Base-by-base conservation (phyloP, 2,888 invertebrate species). In the Ophion slaviceki region DNA sequence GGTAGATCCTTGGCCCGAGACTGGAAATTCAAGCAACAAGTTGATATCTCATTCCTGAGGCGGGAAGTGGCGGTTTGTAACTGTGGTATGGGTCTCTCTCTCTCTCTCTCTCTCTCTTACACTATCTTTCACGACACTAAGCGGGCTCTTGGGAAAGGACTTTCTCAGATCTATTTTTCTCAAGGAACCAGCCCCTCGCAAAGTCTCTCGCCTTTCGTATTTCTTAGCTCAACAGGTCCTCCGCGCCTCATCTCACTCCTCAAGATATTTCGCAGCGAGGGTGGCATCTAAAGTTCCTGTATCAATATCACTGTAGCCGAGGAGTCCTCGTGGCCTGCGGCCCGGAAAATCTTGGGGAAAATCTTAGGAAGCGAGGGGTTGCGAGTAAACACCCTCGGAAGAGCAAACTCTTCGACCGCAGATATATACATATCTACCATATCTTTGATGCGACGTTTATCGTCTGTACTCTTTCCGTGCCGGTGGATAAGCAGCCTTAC, bases 1-100 rank as follows among this genome's bases (percentile, higher is more conserved):
- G 76, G 77, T 64, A 88, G 80, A 89, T 90, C 88, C 89, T 91
- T 90, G 89, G 90, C 88, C 62, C 86, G 87, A 86, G 88, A 88
- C 90, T 90, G 87, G 80, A 32, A 88, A 89, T 90, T 77, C 77
- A 32, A 90, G 92, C 93, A 93, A 93, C 93, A 93, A 93, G 93
- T 93, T 92, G 93, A 92, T 92, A 91, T 92, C 92, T 93, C 91
- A 91, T 86, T 86, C 84, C 83, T 80, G 71, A 77, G 75, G 53
- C 53, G 74, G 71, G 81, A 84, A 81, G 78, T 84, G 66, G 78
- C 61, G 66, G 78, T 45, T 75, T 53, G 47, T 76, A 62, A 76
- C 61, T 62, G 20, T 64, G 78, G 78, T 71, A 40, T 68, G 67
- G 64, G 80, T 47, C 8, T 77, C 68, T 53, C 53, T 72, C 53